Evolutionary conservation across 1,140 invertebrate species (phyloP).

Genomic region (Formica selysi): DNA sequence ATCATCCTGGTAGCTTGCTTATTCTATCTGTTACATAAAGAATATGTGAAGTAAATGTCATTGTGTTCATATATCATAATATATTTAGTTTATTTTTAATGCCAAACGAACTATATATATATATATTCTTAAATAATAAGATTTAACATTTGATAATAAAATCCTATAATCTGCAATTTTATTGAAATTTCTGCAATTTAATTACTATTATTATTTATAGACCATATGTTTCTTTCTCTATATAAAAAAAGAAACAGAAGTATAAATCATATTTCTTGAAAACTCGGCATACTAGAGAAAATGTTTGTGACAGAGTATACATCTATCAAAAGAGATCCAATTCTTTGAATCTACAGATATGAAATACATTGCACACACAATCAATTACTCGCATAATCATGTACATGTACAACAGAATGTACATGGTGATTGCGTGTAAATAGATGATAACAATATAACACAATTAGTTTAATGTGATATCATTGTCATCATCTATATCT

Average conservation of each 20-base stretch:
- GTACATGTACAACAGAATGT: not conserved
- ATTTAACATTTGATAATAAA: slow-evolving; percentile 11
- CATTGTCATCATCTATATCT: slow-evolving; percentile 12
- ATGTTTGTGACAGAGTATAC: not conserved
- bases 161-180: not conserved
- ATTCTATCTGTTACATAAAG: not conserved
- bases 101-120: not conserved
- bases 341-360: not conserved
- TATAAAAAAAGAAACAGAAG: not conserved
- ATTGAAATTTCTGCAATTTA: not conserved
- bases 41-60: not conserved
- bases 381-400: not conserved
- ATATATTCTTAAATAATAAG: slow-evolving; percentile 12
- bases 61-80: not conserved
- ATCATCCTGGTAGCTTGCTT: not conserved
- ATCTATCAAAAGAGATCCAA: not conserved
- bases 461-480: slow-evolving; percentile 30
- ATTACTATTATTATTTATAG: too few species aligned
- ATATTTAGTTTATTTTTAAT: slow-evolving; percentile 2
- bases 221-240: not conserved
- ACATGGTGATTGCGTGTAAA: not conserved
- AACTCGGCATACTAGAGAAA: not conserved
- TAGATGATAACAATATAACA: not conserved
- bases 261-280: not conserved
- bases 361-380: slow-evolving; percentile 11